A percentile compares a stretch with the other conserved stretches of the same genome.
Evolutionary conservation across 2,888 invertebrate species (phyloP).

Genomic region (Caenorhabditis afra): DNA sequence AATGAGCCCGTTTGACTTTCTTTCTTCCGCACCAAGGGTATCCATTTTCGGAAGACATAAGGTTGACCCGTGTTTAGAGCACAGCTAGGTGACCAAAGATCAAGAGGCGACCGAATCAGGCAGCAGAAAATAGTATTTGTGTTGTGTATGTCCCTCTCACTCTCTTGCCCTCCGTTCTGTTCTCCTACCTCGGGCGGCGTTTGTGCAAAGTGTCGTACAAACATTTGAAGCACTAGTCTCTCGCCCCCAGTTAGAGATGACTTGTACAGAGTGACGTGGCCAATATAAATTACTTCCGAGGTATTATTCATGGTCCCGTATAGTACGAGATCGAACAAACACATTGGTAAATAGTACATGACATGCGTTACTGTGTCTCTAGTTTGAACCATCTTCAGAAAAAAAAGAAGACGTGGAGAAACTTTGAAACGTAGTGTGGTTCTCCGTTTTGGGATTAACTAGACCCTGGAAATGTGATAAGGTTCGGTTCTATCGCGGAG

Average conservation of each 20-base stretch:
- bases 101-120: constrained; percentile 45
- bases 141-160: background rate
- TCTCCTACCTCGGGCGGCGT: constrained; percentile 27
- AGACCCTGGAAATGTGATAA: background rate
- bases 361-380: constrained; percentile 7
- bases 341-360: background rate
- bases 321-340: no score
- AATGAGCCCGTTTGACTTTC: no score
- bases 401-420: no score
- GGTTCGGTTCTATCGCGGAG: background rate
- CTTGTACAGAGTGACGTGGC: background rate
- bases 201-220: constrained; percentile 45
- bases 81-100: constrained; percentile 45
- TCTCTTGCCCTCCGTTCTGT: constrained; percentile 20
- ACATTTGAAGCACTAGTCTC: constrained; percentile 39
- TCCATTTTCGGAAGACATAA: constrained; percentile 28
- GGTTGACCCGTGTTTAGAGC: constrained; percentile 15
- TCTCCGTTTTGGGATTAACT: no score
- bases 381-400: constrained; percentile 17
- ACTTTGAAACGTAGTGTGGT: no score
- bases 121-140: constrained; percentile 47
- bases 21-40: background rate
- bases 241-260: background rate
- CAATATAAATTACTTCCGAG: background rate
- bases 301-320: no score